Percentiles rank a stretch among this genome's conserved stretches.
Conservation (phyloP, 2,113 vertebrate species). For the Addax nasomaculatus region DNA sequence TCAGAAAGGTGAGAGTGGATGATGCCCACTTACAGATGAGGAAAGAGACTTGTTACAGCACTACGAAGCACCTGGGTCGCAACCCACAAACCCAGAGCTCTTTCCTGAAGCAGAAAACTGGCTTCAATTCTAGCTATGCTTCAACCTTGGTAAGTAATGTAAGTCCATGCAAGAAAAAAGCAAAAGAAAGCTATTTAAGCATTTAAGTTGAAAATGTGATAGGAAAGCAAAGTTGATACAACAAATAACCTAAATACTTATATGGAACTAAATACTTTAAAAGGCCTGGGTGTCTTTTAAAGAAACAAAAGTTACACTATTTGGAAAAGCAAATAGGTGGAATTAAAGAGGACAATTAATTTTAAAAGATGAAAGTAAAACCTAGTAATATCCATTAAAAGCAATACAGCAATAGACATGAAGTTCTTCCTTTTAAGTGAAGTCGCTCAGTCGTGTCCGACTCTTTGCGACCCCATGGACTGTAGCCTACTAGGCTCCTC, state of each 20-base stretch:
- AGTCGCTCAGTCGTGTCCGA: no score
- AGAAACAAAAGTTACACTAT: background rate
- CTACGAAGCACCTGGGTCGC: background rate
- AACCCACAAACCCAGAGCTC: background rate
- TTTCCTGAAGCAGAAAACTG: background rate
- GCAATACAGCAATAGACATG: background rate
- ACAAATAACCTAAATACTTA: background rate
- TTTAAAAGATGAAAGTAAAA: background rate
- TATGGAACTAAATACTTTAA: background rate
- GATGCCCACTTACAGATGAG: background rate
- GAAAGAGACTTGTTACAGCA: background rate
- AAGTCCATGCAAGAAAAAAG: background rate
- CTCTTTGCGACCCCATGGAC: no score
- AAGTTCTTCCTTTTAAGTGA: background rate
- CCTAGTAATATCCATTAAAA: background rate
- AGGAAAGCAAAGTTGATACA: background rate
- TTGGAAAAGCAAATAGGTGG: background rate
- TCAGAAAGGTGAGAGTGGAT: background rate
- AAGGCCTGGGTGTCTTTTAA: background rate
- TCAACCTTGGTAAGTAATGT: background rate
- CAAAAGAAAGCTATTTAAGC: background rate
- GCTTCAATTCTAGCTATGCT: background rate
- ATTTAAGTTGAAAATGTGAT: background rate
- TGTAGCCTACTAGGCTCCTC: no score
- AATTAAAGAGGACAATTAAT: background rate